phyloP scores from a whole-genome alignment of 2,888 invertebrate genomes.

The Brassicogethes aeneus region DNA sequence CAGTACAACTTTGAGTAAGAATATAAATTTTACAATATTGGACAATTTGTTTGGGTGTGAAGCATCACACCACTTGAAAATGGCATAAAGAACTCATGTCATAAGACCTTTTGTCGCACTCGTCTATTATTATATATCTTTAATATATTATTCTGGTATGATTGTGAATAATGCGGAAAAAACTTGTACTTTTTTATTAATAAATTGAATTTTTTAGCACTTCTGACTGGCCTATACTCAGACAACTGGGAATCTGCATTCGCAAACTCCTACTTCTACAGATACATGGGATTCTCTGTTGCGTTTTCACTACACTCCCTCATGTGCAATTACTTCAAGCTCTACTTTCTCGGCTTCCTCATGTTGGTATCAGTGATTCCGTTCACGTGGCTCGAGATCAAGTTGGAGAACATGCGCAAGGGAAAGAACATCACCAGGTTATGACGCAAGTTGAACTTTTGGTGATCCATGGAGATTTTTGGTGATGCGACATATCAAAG shows the following conservation, averaged over 20 bases:
- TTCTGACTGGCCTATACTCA: slow-evolving; percentile 37
- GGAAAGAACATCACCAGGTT: slow-evolving; percentile 35
- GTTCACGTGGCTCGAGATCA: slow-evolving; percentile 46
- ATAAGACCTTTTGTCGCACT: no score
- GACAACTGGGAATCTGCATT: slow-evolving; percentile 45
- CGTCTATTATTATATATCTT: no score
- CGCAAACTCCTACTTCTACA: slow-evolving; percentile 46
- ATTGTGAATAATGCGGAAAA: no score
- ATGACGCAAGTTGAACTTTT: slow-evolving; percentile 36
- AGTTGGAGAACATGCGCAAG: slow-evolving; percentile 37
- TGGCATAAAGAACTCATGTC: no score
- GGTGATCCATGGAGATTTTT: slow-evolving; percentile 19
- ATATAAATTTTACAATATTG: no score
- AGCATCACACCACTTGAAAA: no score
- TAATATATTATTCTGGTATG: no score
- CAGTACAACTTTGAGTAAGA: no score
- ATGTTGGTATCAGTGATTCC: slow-evolving; percentile 46
- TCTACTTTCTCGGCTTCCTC: slow-evolving; percentile 42
- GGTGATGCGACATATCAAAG: neutral
- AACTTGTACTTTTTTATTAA: no score
- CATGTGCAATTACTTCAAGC: slow-evolving; percentile 47
- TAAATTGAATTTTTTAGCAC: slow-evolving; percentile 37
- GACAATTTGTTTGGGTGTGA: no score
- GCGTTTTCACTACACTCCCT: slow-evolving; percentile 56
- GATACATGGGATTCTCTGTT: slow-evolving; percentile 51